Base-by-base conservation (phyloP, 1,140 invertebrate species). In the Drosophila tropicalis region DNA sequence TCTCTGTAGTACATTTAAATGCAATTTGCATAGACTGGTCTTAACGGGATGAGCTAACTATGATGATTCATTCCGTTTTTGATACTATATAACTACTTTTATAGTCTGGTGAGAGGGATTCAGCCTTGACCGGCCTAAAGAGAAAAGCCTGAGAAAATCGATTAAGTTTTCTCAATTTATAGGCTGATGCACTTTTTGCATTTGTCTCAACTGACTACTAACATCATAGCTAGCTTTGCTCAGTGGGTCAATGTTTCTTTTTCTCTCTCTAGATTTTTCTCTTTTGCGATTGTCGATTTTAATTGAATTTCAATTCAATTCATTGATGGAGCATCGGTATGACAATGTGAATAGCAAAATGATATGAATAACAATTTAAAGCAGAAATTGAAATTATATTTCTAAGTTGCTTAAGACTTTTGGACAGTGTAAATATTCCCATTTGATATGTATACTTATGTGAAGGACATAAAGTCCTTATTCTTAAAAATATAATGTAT, bases 191-290 rank as follows among this genome's bases (percentile, higher is more conserved):
- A 41, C 44, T 51, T 51, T 51, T 10, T 51, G 6, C 6, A 17
- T 19, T 15, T 47, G 13, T 3, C 7, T 51, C 19, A 51, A 12
- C 17, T 19, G 54, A 54, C 71, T 86, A 54, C 71, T 86, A 79
- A 87, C 83, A 84, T 87, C 83, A 86, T 79, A 81, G 5, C 74
- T 79, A 71, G 73, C 58, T 73, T 61, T 72, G 40, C 76, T 62
- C n/a, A 87, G 65, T 87, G 54, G 83, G 83, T 87, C 84, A 87
- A 87, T 87, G 83, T 67, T 83, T 77, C 61, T 67, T 67, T 70
- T 40, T 68, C 66, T 81, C 62, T 81, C 29, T 29, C 29, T 58
- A 44, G 39, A 34, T 41, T 74, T 1, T 22, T 29, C 29, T 32
- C 15, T 67, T 36, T 22, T 75, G 44, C 15, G 44, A 19, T 47